Evolutionary conservation across 2,888 invertebrate genomes (phyloP).

Genomic region (Boloria euphrosyne): DNA sequence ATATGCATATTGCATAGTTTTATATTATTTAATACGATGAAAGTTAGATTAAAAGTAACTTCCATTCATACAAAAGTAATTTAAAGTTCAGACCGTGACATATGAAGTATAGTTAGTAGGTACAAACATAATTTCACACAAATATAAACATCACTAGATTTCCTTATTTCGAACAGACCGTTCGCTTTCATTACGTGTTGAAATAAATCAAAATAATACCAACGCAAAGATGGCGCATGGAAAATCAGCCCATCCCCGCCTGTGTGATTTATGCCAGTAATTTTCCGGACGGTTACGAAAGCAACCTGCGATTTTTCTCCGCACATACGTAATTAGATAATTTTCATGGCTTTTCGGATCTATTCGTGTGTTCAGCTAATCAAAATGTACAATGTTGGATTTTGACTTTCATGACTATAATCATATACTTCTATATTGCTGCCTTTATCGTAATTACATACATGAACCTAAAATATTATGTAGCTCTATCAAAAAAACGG

Average conservation of each 20-base stretch:
- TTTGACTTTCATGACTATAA: neutral
- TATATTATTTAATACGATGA: neutral
- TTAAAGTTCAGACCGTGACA: neutral
- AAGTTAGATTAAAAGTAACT: no score
- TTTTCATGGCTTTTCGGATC: conserved; percentile 59
- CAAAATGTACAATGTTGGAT: conserved; percentile 6
- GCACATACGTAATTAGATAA: conserved; percentile 80
- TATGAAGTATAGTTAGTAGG: neutral
- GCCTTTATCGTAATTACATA: no score
- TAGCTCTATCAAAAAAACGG: conserved; percentile 6
- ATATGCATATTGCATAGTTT: neutral
- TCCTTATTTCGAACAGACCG: conserved; percentile 72
- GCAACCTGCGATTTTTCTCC: conserved; percentile 79
- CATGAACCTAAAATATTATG: no score
- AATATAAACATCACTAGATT: conserved; percentile 64
- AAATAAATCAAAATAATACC: conserved; percentile 81
- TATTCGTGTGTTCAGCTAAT: conserved; percentile 16
- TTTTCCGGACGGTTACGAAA: conserved; percentile 73
- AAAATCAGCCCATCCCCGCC: conserved; percentile 71
- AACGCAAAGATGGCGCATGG: conserved; percentile 78
- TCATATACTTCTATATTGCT: no score
- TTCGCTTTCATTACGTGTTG: conserved; percentile 76
- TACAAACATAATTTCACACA: conserved; percentile 48
- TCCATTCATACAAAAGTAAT: no score
- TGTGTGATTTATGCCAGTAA: conserved; percentile 42